Evolutionary conservation across 2,797 vertebrate genomes (phyloP).

Genomic region (Enteromius anoplus): DNA sequence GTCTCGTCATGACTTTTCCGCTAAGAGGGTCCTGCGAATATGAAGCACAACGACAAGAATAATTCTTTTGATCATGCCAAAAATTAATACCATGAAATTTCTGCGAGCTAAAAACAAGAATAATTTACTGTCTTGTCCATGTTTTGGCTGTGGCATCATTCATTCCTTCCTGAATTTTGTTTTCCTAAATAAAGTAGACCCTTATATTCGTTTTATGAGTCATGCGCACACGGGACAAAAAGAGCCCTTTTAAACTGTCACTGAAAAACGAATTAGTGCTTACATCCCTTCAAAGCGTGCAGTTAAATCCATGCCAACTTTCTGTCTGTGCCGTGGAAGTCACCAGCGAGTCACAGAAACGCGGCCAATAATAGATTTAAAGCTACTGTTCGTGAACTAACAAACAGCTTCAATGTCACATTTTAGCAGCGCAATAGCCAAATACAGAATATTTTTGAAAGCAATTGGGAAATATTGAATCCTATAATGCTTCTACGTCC

Average conservation of each 20-base stretch:
- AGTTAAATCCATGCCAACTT: constrained; percentile 24
- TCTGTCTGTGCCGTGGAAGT: constrained; percentile 3
- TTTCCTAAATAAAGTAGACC: constrained; percentile 39
- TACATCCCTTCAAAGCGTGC: constrained; percentile 37
- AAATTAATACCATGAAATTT: constrained; percentile 33
- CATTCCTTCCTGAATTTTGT: constrained; percentile 1
- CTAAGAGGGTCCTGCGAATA: background rate
- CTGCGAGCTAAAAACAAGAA: constrained; percentile 19
- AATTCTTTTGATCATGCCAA: background rate
- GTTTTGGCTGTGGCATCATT: constrained; percentile 29
- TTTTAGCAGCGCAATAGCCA: background rate
- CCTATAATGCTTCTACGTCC: background rate
- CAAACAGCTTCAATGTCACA: constrained; percentile 25
- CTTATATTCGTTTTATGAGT: constrained; percentile 51
- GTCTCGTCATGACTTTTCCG: background rate
- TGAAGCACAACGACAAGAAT: background rate
- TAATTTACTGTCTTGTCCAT: constrained; percentile 15
- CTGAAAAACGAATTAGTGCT: constrained; percentile 27
- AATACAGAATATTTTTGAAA: background rate
- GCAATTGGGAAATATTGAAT: background rate
- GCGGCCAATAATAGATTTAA: constrained; percentile 12
- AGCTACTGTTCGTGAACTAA: constrained; percentile 13
- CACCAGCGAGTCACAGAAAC: constrained; percentile 17
- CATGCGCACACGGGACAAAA: constrained; percentile 42
- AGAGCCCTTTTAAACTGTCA: constrained; percentile 45